These are phyloP conservation scores for Sebastes variabilis DNA, from an alignment of 2,797 vertebrate genomes.

Conservation along the genomic window DNA sequence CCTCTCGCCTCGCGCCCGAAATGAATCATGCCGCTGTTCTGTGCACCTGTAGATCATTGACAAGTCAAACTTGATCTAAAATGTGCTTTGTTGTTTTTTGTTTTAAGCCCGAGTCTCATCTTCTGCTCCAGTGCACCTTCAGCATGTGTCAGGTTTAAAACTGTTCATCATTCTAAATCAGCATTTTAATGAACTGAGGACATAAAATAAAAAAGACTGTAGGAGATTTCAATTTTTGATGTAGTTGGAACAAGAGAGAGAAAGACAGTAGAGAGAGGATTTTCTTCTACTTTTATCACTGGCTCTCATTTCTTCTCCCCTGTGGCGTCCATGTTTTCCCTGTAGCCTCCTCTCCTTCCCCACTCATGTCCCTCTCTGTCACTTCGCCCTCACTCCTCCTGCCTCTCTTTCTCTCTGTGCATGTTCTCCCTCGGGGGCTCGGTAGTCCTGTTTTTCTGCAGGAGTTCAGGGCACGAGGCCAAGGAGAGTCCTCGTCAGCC, in stretches of 20 bases:
- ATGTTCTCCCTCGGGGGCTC: conserved; percentile 53
- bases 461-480: conserved; percentile 68
- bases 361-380: conserved; percentile 44
- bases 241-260: not conserved
- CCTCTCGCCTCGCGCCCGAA: conserved; percentile 33
- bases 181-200: conserved; percentile 22
- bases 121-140: conserved; percentile 25
- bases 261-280: not conserved
- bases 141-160: conserved; percentile 11
- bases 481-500: conserved; percentile 76
- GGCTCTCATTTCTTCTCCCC: conserved; percentile 29
- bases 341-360: conserved; percentile 26
- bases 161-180: conserved; percentile 8
- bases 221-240: not conserved
- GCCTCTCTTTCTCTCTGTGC: conserved; percentile 48
- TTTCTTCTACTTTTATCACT: conserved; percentile 13
- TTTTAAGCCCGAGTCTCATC: conserved; percentile 28
- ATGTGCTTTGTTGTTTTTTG: conserved; percentile 57
- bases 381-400: conserved; percentile 55
- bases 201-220: not conserved
- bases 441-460: conserved; percentile 63
- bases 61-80: conserved; percentile 62
- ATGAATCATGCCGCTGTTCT: conserved; percentile 61
- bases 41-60: conserved; percentile 71
- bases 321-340: conserved; percentile 32